A percentile compares a stretch with the other conserved stretches of the same genome.
phyloP scores from a whole-genome alignment of 2,888 invertebrate species.

The Therioaphis trifolii region DNA sequence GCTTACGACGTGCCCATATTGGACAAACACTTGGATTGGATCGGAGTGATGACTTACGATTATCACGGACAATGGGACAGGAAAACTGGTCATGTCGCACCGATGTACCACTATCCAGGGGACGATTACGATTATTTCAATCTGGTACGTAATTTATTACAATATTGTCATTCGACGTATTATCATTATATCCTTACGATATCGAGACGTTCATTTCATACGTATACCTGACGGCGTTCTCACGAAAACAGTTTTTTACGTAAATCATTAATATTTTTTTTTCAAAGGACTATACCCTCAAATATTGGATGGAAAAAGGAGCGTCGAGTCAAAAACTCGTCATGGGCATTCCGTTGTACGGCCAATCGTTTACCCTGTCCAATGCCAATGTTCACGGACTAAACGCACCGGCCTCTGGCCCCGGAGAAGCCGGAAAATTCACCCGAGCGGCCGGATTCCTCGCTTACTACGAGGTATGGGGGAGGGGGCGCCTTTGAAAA shows the following conservation, averaged over 20 bases:
- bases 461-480: constrained; percentile 88
- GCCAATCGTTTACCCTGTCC: constrained; percentile 80
- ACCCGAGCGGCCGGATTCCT: constrained; percentile 87
- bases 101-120: constrained; percentile 83
- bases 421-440: constrained; percentile 86
- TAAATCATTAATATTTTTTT: constrained; percentile 3
- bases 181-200: no score
- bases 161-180: neutral
- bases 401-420: constrained; percentile 81
- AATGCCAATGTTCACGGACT: constrained; percentile 75
- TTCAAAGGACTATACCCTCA: constrained; percentile 82
- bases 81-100: constrained; percentile 90
- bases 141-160: constrained; percentile 73
- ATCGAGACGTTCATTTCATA: no score
- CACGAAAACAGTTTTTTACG: no score
- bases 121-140: constrained; percentile 87
- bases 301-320: constrained; percentile 89
- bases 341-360: constrained; percentile 91
- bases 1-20: constrained; percentile 84
- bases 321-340: constrained; percentile 84
- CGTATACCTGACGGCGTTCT: no score
- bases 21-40: constrained; percentile 84
- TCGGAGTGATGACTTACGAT: constrained; percentile 92
- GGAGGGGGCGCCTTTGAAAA: neutral
- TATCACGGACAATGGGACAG: constrained; percentile 94